These are phyloP conservation scores for Eilema depressum DNA, from an alignment of 2,888 invertebrate genomes.

Conservation along the genomic window DNA sequence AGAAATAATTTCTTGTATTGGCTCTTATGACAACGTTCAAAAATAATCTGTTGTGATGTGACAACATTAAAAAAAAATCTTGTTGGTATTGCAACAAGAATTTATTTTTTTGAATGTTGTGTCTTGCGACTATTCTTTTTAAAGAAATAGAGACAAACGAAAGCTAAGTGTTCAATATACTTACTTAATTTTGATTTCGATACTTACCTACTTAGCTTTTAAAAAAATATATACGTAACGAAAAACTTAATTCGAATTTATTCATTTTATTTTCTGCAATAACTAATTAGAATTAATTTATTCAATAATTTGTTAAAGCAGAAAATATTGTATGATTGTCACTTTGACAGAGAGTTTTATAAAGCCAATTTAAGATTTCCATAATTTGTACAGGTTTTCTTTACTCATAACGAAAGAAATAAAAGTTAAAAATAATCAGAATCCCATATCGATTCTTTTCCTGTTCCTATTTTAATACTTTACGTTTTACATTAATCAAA, in stretches of 20 bases:
- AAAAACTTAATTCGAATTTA: not conserved
- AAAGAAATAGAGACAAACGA: not conserved
- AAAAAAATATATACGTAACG: not conserved
- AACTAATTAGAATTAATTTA: too few species aligned
- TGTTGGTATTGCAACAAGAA: too few species aligned
- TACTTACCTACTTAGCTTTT: not conserved
- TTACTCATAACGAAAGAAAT: not conserved
- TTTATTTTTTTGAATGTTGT: not conserved
- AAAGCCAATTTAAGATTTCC: too few species aligned
- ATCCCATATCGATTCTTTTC: conserved; percentile 19
- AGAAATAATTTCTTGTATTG: not conserved
- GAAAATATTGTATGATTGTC: too few species aligned
- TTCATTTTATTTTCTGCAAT: too few species aligned
- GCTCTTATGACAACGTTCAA: not conserved
- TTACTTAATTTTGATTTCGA: not conserved
- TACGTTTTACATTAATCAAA: conserved; percentile 42
- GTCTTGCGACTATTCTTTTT: too few species aligned
- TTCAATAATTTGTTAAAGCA: too few species aligned
- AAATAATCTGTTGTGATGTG: not conserved
- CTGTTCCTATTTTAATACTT: conserved; percentile 25
- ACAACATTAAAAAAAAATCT: not conserved
- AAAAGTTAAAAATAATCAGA: not conserved
- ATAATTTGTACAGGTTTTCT: not conserved
- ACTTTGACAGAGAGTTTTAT: too few species aligned
- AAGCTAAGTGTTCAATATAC: not conserved